Base-by-base conservation (phyloP, 2,888 invertebrate genomes). In the Drosophila emarginata region DNA sequence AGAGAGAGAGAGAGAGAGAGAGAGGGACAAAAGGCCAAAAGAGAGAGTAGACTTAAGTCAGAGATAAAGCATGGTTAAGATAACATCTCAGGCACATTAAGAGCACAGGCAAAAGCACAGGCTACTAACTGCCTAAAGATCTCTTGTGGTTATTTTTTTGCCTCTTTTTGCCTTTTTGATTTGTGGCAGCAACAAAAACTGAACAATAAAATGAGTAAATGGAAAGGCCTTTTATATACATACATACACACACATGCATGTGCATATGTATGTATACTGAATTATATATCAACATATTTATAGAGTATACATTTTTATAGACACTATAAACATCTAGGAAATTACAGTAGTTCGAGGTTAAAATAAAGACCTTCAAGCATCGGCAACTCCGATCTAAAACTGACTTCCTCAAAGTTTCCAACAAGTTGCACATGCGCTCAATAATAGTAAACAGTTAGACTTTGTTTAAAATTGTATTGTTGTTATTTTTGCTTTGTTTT, bases 1-100 rank as follows among this genome's bases (percentile, higher is more conserved):
- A 80, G 67, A 72, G 67, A 63, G 26, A 71, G 81, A 80, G 67
- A 72, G 67, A 63, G 26, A 71, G 72, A 21, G 64, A 59, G 64
- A 50, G 26, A 64, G 54, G 63, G 72, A 69, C 71, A 64, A 58
- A 37, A 71, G 39, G 50, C 58, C 6, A 28, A 45, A 12, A 15
- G 45, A 56, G 37, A 37, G n/a, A 37, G 56, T 37, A 36, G 56
- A 12, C 56, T 36, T 37, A 12, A 45, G 45, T 45, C 45, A 45
- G 21, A 45, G 45, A 45, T 45, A 45, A 45, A 45, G 21, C 45
- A 45, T 45, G 12, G 21, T 21, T 14, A 45, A 45, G 45, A 45
- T 45, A 45, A 45, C 11, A 45, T 45, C 45, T 45, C 45, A 21
- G 45, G 45, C 36, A 21, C 37, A 56, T 37, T 36, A 5, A 36